These are phyloP conservation scores for Amphibalanus amphitrite DNA, from an alignment of 1,140 invertebrate genomes.

Conservation along the genomic window DNA sequence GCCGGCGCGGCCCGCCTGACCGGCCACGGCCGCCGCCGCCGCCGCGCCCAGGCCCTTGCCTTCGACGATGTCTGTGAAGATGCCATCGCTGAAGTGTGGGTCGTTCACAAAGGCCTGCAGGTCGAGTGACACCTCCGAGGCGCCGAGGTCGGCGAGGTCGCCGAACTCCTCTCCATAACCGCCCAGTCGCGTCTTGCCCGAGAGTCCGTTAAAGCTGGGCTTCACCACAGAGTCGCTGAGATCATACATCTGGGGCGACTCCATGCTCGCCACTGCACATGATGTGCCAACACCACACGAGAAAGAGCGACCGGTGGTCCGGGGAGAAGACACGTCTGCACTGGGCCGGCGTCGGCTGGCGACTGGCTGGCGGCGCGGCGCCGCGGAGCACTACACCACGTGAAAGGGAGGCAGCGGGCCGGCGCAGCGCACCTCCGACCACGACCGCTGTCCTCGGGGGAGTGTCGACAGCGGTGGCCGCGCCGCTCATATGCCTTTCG, in stretches of 20 bases:
- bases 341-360: not conserved
- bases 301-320: not conserved
- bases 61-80: slow-evolving; percentile 27
- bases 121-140: slow-evolving; percentile 71
- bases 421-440: too few relatives aligned
- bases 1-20: slow-evolving; percentile 21
- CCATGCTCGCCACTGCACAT: slow-evolving; percentile 21
- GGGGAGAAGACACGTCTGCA: not conserved
- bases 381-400: not conserved
- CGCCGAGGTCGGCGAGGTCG: slow-evolving; percentile 68
- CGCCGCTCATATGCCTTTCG: not conserved
- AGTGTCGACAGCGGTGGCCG: not conserved
- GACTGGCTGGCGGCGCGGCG: not conserved
- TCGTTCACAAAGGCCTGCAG: slow-evolving; percentile 76
- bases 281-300: slow-evolving; percentile 8
- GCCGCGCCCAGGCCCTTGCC: slow-evolving; percentile 14
- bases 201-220: slow-evolving; percentile 16
- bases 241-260: slow-evolving; percentile 25
- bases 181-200: slow-evolving; percentile 18
- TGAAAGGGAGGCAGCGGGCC: not conserved
- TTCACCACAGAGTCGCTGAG: slow-evolving; percentile 21
- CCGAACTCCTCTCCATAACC: slow-evolving; percentile 23
- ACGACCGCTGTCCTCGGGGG: too few relatives aligned
- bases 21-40: slow-evolving; percentile 14
- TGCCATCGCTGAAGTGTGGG: slow-evolving; percentile 62